phyloP scores from a whole-genome alignment of 2,113 vertebrate genomes.

The Mesembrinibis cayennensis region DNA sequence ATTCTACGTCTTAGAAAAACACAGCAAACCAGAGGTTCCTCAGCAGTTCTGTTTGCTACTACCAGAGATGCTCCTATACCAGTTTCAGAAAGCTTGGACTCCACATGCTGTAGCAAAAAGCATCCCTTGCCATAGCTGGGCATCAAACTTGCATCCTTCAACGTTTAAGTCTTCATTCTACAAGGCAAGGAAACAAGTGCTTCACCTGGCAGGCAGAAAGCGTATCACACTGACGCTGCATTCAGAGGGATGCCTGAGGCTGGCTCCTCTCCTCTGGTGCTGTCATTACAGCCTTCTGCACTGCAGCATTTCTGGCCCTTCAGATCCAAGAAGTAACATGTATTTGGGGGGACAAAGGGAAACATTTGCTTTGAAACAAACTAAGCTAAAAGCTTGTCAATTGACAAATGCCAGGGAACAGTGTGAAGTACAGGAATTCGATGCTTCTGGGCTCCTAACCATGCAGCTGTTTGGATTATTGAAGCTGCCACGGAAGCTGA shows the following conservation, averaged over 20 bases:
- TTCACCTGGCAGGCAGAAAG: background rate
- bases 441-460: background rate
- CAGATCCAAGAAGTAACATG: background rate
- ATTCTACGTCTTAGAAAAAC: background rate
- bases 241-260: background rate
- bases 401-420: background rate
- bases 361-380: background rate
- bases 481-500: background rate
- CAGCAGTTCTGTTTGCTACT: background rate
- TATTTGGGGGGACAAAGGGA: background rate
- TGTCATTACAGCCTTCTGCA: background rate
- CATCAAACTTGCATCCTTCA: background rate
- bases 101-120: background rate
- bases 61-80: background rate
- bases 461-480: background rate
- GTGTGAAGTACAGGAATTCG: background rate
- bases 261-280: background rate
- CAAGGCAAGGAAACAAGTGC: background rate
- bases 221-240: accelerated
- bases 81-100: background rate
- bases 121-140: background rate
- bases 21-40: background rate
- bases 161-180: background rate
- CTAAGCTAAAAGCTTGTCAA: background rate
- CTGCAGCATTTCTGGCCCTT: background rate